Conservation (phyloP, 2,888 invertebrate genomes). For the Ormyrus pomaceus region DNA sequence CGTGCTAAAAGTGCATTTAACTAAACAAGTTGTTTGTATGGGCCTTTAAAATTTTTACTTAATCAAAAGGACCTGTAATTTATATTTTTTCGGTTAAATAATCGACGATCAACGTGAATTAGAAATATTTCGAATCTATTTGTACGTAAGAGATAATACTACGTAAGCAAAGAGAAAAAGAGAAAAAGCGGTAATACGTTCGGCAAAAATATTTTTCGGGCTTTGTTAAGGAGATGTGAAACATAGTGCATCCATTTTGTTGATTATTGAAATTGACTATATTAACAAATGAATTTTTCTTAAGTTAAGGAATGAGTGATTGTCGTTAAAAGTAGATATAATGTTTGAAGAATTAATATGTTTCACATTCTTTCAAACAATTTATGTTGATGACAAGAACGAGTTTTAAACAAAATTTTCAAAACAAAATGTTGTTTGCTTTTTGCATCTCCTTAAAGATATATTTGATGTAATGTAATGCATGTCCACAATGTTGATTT, state of each 20-base stretch:
- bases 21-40: constrained; percentile 30
- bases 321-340: constrained; percentile 18
- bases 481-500: constrained; percentile 46
- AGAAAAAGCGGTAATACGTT: constrained; percentile 6
- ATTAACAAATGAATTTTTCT: constrained; percentile 38
- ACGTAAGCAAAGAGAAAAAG: neutral
- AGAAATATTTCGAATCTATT: constrained; percentile 17
- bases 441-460: constrained; percentile 39
- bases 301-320: constrained; percentile 11
- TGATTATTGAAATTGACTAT: constrained; percentile 14
- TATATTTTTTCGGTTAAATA: neutral
- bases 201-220: constrained; percentile 35
- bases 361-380: constrained; percentile 35
- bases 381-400: constrained; percentile 18
- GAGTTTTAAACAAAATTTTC: constrained; percentile 1
- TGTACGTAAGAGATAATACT: constrained; percentile 14
- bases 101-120: constrained; percentile 23
- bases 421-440: constrained; percentile 6
- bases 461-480: constrained; percentile 54
- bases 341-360: constrained; percentile 41
- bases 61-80: constrained; percentile 13
- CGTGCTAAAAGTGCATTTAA: constrained; percentile 54
- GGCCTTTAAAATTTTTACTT: constrained; percentile 36
- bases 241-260: constrained; percentile 21
- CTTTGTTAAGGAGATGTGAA: constrained; percentile 33